Base-by-base conservation (phyloP, 2,888 invertebrate species). In the Acanthopleura granulata region DNA sequence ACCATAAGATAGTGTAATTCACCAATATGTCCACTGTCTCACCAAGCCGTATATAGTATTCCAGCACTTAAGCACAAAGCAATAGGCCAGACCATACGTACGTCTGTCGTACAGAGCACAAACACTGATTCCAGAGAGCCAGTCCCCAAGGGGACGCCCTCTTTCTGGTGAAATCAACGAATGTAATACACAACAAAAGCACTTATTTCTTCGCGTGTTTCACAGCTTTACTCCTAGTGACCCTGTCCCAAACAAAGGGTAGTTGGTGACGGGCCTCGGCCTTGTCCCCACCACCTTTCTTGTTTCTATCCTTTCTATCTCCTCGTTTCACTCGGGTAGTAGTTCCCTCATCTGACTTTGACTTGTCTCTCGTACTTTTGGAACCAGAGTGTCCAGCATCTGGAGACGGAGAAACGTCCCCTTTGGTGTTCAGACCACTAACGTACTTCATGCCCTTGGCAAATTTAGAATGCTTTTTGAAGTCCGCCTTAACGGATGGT, bases 181-280 rank as follows among this genome's bases (percentile, higher is more conserved):
- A 6, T 40, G 9, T 40, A 40, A 40, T 9, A 40, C 40, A 40
- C 40, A 40, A 40, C 40, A 40, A 40, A 40, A 40, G 40, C 40
- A 40, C 40, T 57, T 22, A 66, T 27, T 66, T 66, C 25, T 66
- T 66, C 22, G 27, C 66, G 25, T 66, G 66, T 66, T 66, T 66
- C 22, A 22, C 83, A 11, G 81, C 79, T 74, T 85, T 84, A 76
- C 85, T 85, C 27, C 86, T 77, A 0, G 83, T 85, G 29, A 84
- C 80, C 27, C 87, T 71, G 61, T 87, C 87, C 84, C 85, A 87
- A 1, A 86, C 85, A 78, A 85, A 87, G 4, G 82, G 79, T 73
- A 79, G 57, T 29, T 76, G 76, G 51, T 79, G 79, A 18, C 77
- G 73, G 40, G 79, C 77, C 61, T 79, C 79, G 57, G 75, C 72